Conservation (phyloP, 2,113 vertebrate species). For the Pelobates fuscus region DNA sequence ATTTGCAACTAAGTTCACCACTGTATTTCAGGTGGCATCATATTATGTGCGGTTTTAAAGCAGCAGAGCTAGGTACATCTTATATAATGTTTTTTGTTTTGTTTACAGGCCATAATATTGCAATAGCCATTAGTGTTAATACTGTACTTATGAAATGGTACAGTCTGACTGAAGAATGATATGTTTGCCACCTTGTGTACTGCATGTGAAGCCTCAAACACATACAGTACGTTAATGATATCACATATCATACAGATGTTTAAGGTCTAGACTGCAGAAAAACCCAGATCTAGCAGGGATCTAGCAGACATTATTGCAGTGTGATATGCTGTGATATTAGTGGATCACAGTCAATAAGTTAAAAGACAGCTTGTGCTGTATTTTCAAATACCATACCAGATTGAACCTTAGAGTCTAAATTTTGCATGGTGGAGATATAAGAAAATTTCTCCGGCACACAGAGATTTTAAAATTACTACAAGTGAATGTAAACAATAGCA, state of each 20-base stretch:
- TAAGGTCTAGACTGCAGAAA: background rate
- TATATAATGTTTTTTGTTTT: background rate
- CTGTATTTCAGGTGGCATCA: constrained; percentile 46
- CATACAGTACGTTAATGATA: constrained; percentile 17
- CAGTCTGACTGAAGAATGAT: constrained; percentile 10
- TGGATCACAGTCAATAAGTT: constrained; percentile 25
- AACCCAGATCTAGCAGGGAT: constrained; percentile 6
- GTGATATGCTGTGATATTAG: constrained; percentile 39
- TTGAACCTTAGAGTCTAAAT: no score
- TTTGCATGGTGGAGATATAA: no score
- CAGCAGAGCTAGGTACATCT: constrained; percentile 16
- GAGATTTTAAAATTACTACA: no score
- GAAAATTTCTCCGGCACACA: no score
- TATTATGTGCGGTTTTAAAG: constrained; percentile 20
- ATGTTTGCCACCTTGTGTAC: constrained; percentile 27
- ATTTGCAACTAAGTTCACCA: constrained; percentile 64
- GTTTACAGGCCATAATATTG: background rate
- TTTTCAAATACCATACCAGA: no score
- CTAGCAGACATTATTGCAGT: constrained; percentile 34
- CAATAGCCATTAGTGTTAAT: constrained; percentile 2
- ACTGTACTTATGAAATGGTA: constrained; percentile 22
- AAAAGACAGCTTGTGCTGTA: no score
- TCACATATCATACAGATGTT: background rate
- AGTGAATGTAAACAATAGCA: no score
- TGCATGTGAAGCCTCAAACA: constrained; percentile 33